Evolutionary conservation across 2,888 invertebrate species (phyloP), one percentile per base, ranked within the genome.

Genomic region (Andrena haemorrhoa): DNA sequence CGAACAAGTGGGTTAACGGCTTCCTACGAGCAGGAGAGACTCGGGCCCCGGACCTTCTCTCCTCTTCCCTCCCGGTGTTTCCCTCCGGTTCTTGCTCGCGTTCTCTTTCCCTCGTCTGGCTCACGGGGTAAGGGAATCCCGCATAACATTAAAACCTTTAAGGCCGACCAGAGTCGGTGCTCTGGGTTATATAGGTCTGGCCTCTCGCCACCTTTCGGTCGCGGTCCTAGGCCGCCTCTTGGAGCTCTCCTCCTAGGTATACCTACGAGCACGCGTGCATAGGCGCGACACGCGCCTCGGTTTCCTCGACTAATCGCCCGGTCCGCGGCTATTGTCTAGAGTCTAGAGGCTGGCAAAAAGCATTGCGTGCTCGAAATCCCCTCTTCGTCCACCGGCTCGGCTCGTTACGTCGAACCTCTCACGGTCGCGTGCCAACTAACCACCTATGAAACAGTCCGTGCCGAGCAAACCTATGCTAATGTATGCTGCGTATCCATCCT

Each of bases 1-100:
- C 89, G 90, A 92, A 92, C 92, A 93, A 93, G 93, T 93, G 92
- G 91, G 91, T 90, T 91, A 92, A 89, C 89, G 88, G 90, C 90
- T 91, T 90, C 88, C 89, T 90, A 90, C 90, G 86, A 89, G 87
- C 82, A 82, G 82, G 69, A 83, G 73, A 70, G 74, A 64, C 78
- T 33, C 77, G 74, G 84, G 26, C 81, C 84, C 56, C 74, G 64
- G 83, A 73, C 70, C 82, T 74, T 74, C 78, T 76, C 79, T 73
- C 75, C 63, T 61, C 41, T 60, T 26, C 53, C 74, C 68, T 60
- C 49, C 53, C 51, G 71, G 63, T 80, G 68, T 72, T 82, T 29
- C 6, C 58, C 66, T 35, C 51, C 1, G 60, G 20, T 12, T 72
- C 47, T 16, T 49, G 41, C 31, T 75, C 58, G 20, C 35, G 63